Evolutionary conservation across 2,113 vertebrate species (phyloP).

Genomic region (Osmerus eperlanus): DNA sequence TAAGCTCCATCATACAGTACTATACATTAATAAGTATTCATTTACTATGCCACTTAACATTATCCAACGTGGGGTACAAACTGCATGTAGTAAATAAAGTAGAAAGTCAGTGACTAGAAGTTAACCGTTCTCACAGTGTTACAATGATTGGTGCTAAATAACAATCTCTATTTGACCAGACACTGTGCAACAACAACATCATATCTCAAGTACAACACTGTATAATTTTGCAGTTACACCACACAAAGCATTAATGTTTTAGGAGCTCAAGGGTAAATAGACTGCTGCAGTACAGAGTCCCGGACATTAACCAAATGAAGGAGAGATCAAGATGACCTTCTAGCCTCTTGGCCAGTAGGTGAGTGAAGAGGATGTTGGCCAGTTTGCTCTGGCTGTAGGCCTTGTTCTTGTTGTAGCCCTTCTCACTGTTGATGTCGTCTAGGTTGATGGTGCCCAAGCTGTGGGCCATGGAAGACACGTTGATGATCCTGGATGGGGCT

Average conservation of each 20-base stretch:
- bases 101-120: too few species aligned
- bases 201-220: too few species aligned
- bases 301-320: not conserved
- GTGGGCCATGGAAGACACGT: conserved; percentile 73
- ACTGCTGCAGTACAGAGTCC: not conserved
- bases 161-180: too few species aligned
- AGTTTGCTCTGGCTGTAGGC: conserved; percentile 79
- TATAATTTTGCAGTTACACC: too few species aligned
- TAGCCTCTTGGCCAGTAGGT: conserved; percentile 64
- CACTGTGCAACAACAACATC: too few species aligned
- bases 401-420: conserved; percentile 61
- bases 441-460: conserved; percentile 69
- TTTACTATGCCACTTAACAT: not conserved
- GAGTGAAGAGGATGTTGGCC: conserved; percentile 75
- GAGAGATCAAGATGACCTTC: conserved; percentile 53
- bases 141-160: too few species aligned
- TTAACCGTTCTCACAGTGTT: too few species aligned
- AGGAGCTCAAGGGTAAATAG: not conserved
- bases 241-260: not conserved
- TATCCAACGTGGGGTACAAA: not conserved
- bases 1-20: not conserved
- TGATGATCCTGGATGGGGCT: conserved; percentile 69
- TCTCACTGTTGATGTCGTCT: conserved; percentile 79
- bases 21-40: not conserved
- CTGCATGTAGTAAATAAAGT: too few species aligned